Percentiles rank a stretch among this genome's conserved stretches.
phyloP scores from a whole-genome alignment of 2,113 vertebrate species.

The Centropristis striata region DNA sequence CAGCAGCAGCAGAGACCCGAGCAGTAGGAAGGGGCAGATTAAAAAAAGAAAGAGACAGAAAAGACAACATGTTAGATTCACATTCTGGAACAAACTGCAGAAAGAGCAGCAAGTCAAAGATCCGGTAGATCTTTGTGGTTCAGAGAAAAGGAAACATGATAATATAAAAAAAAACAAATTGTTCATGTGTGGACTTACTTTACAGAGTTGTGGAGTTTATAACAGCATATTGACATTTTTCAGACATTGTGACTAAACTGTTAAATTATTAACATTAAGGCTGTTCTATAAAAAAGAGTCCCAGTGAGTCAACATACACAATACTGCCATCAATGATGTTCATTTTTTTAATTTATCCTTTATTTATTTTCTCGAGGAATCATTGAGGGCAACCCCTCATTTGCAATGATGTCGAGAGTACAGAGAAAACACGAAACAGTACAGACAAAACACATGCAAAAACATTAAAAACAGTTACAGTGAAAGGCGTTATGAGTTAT shows the following conservation, averaged over 20 bases:
- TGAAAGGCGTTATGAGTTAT: too few species aligned
- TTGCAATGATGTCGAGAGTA: too few species aligned
- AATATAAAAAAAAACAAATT: background rate
- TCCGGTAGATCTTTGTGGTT: background rate
- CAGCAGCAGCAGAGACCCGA: constrained; percentile 45
- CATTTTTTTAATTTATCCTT: too few species aligned
- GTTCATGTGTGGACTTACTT: background rate
- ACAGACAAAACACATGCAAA: too few species aligned
- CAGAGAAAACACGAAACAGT: too few species aligned
- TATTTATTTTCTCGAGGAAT: too few species aligned
- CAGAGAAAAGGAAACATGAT: background rate
- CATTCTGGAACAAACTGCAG: background rate
- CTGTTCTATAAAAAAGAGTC: too few species aligned
- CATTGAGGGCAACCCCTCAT: too few species aligned
- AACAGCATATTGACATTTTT: background rate
- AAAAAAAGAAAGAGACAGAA: constrained; percentile 33
- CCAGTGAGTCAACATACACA: too few species aligned
- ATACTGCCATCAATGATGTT: too few species aligned
- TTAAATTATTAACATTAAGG: background rate
- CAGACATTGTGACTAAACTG: background rate
- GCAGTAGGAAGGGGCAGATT: constrained; percentile 31
- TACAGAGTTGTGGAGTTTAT: background rate
- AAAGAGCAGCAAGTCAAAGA: background rate
- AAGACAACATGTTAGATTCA: constrained; percentile 56
- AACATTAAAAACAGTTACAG: too few species aligned